phyloP scores from a whole-genome alignment of 2,888 invertebrate genomes.

The Calliscelio sp. region DNA sequence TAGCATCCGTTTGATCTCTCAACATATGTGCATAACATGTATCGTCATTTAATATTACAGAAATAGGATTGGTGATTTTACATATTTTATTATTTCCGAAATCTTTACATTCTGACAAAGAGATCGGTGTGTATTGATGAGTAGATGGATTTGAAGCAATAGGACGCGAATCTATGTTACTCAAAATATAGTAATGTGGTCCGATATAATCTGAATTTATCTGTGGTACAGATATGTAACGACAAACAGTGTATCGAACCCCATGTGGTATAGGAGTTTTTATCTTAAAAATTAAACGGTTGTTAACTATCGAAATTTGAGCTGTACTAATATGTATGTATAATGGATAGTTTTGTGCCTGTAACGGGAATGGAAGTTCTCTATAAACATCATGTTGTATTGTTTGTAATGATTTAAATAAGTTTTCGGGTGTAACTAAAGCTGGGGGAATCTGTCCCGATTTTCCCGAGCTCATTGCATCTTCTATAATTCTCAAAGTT shows the following conservation, averaged over 20 bases:
- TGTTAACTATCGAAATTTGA: neutral
- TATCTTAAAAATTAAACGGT: slow-evolving; percentile 6
- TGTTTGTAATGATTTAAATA: neutral
- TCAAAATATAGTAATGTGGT: slow-evolving; percentile 8
- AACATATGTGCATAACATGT: slow-evolving; percentile 3
- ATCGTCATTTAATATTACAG: slow-evolving; percentile 16
- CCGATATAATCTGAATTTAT: slow-evolving; percentile 1
- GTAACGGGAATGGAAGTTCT: slow-evolving; percentile 21
- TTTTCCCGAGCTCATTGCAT: slow-evolving; percentile 10
- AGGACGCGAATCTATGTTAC: neutral
- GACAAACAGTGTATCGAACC: neutral
- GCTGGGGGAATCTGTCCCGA: neutral
- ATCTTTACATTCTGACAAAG: neutral
- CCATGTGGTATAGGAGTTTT: slow-evolving; percentile 16
- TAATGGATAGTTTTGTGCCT: slow-evolving; percentile 10
- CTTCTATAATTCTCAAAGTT: neutral
- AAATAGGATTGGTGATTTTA: neutral
- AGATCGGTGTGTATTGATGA: neutral
- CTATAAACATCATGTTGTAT: neutral
- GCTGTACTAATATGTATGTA: slow-evolving; percentile 2
- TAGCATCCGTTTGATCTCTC: slow-evolving; percentile 6
- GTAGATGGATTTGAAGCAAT: slow-evolving; percentile 3
- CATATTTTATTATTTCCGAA: slow-evolving; percentile 10
- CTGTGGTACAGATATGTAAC: slow-evolving; percentile 5
- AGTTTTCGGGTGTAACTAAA: slow-evolving; percentile 12